These are phyloP conservation scores for Pedicia rivosa DNA, from an alignment of 2,888 invertebrate species.

Conservation along the genomic window DNA sequence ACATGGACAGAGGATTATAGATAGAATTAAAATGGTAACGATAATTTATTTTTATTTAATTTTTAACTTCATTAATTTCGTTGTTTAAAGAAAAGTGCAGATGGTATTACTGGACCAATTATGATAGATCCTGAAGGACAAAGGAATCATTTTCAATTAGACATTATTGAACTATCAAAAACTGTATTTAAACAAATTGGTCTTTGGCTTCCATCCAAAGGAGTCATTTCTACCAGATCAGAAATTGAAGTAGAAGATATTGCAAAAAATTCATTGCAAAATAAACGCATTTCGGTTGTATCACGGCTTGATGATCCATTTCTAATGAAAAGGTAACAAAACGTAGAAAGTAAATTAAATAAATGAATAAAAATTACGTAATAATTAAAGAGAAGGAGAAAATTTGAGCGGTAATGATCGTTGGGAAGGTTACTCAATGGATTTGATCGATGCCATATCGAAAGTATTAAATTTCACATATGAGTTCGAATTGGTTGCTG, in stretches of 20 bases:
- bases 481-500: constrained; percentile 52
- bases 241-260: no score
- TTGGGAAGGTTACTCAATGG: constrained; percentile 81
- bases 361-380: no score
- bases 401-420: constrained; percentile 52
- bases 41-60: no score
- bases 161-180: constrained; percentile 42
- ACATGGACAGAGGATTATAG: no score
- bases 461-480: constrained; percentile 50
- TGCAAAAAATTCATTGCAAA: no score
- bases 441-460: constrained; percentile 71
- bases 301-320: no score
- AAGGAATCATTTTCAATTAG: constrained; percentile 41
- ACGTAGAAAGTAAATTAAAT: no score
- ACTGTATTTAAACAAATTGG: constrained; percentile 35
- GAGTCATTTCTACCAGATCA: constrained; percentile 16
- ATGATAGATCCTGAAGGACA: constrained; percentile 33
- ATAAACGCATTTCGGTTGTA: no score
- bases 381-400: constrained; percentile 43
- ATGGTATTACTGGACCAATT: constrained; percentile 10
- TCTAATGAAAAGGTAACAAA: no score
- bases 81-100: no score
- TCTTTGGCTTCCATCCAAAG: constrained; percentile 24
- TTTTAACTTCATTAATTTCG: no score
- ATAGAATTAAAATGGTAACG: no score